phyloP scores from a whole-genome alignment of 2,888 invertebrate species.

The Polymixis lichenea region DNA sequence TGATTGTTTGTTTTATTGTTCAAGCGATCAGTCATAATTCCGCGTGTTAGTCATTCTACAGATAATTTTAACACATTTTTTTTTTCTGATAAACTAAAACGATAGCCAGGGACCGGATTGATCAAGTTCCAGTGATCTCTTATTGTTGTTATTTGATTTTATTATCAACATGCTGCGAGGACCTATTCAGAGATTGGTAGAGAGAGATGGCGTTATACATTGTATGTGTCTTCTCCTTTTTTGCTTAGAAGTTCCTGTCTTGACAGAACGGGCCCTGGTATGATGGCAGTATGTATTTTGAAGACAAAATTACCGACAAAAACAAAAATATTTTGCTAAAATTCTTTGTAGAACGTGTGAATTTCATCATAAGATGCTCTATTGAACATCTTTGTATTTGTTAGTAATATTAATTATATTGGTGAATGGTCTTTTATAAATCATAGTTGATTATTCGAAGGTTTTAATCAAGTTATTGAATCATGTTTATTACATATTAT shows the following conservation, averaged over 20 bases:
- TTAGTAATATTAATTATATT: conserved; percentile 8
- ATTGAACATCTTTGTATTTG: conserved; percentile 11
- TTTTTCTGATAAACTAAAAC: conserved; percentile 38
- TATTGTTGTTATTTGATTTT: conserved; percentile 19
- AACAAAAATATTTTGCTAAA: conserved; percentile 20
- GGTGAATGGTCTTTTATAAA: conserved; percentile 21
- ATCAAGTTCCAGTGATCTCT: conserved; percentile 31
- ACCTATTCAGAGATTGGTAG: not conserved
- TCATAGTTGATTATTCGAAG: conserved; percentile 28
- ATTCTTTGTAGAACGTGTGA: conserved; percentile 19
- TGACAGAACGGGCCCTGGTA: not conserved
- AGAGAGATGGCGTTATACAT: conserved; percentile 5
- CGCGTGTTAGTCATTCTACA: conserved; percentile 43
- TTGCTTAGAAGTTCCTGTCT: not conserved
- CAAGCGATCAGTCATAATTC: conserved; percentile 1
- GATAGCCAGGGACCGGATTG: conserved; percentile 24
- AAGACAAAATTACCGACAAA: not conserved
- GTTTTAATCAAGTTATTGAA: conserved; percentile 35
- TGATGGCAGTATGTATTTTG: not conserved
- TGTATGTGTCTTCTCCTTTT: conserved; percentile 6
- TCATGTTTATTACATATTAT: conserved; percentile 23
- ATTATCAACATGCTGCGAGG: conserved; percentile 3
- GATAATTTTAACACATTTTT: conserved; percentile 44
- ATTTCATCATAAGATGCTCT: conserved; percentile 24
- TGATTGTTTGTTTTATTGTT: conserved; percentile 22